Conservation (phyloP, 2,113 vertebrate species). For the Cichladusa arquata region DNA sequence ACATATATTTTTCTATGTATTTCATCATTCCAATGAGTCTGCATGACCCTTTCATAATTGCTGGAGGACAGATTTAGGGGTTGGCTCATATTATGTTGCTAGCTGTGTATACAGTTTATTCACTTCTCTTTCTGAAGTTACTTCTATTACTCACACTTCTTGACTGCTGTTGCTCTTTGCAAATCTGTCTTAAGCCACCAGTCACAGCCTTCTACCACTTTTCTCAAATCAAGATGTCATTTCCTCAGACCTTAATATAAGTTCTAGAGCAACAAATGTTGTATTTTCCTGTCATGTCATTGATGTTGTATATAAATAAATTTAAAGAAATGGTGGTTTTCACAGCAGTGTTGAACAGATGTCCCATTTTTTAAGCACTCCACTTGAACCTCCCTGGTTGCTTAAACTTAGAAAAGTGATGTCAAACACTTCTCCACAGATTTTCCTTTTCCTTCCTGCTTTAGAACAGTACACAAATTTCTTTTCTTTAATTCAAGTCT, state of each 20-base stretch:
- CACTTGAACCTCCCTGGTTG: not conserved
- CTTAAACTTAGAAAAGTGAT: not conserved
- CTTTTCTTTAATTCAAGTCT: not conserved
- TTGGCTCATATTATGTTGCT: not conserved
- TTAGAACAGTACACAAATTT: not conserved
- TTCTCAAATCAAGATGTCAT: not conserved
- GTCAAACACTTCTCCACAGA: not conserved
- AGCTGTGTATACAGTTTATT: not conserved
- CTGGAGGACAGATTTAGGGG: not conserved
- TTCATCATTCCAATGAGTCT: not conserved
- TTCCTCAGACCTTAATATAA: not conserved
- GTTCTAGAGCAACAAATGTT: not conserved
- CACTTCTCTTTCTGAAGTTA: not conserved
- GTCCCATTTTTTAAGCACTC: not conserved
- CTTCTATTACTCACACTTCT: not conserved
- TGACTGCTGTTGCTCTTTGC: not conserved
- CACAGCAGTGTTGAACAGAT: not conserved
- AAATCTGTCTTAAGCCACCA: not conserved
- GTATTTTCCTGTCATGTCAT: not conserved
- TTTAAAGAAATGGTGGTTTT: not conserved
- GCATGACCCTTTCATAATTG: not conserved
- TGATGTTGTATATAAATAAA: not conserved
- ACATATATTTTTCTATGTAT: not conserved
- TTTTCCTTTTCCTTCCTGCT: not conserved
- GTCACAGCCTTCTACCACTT: not conserved